Base-by-base conservation (phyloP, 2,888 invertebrate genomes). In the Byasa hedistus region DNA sequence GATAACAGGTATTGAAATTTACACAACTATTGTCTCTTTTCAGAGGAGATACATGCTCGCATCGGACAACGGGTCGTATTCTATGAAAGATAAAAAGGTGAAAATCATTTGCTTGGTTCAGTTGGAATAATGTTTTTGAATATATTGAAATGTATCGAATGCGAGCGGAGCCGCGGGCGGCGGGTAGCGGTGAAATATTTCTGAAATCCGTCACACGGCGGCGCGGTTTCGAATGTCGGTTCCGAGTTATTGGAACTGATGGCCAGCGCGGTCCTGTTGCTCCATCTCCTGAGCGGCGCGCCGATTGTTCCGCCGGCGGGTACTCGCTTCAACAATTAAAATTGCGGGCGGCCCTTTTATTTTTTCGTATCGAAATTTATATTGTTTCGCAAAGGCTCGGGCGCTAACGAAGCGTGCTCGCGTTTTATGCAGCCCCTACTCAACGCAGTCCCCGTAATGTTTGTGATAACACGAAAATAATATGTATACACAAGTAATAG, bases 151-250 rank as follows among this genome's bases (percentile, higher is more conserved):
- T 15, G 39, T 39, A 39, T 15, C 1, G 12, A 39, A 17, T 12
- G 15, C 3, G 15, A 39, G 39, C 39, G 39, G 15, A 15, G 39
- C 15, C 39, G 39, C 39, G 15, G 12, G 39, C 39, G 39, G 12
- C 15, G 39, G 12, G 12, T 12, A 39, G 12, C 15, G 12, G 19
- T 27, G 24, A 51, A 80, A 81, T 82, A 85, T 83, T 83, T 79
- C 79, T 79, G 79, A 78, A 83, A 86, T 82, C 80, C 78, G 73
- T 72, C 72, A 72, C 73, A 71, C 69, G 69, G 73, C 69, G 67
- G 67, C 69, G 66, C 68, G 75, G 77, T 73, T 70, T 73, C 73
- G 68, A 68, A 75, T 76, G 73, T 73, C 72, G 66, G 27, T 60
- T 60, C 68, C 55, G 75, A 72, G 71, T 70, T 76, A 73, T 72